phyloP scores from a whole-genome alignment of 2,113 vertebrate genomes.

The Pogona vitticeps region DNA sequence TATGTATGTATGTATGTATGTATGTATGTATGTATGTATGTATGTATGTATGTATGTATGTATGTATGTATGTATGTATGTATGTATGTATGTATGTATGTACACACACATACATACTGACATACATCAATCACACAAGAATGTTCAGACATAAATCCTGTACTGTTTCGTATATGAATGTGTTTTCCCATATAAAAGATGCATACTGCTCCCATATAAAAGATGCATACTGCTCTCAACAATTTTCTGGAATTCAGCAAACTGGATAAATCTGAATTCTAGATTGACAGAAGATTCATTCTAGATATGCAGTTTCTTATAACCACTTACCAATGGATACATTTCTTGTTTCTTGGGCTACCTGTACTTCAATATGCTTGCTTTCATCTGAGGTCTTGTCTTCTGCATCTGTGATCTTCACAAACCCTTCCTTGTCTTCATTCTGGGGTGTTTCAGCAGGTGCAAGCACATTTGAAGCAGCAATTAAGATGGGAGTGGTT shows the following conservation, averaged over 20 bases:
- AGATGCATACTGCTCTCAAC: background rate
- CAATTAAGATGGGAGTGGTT: conserved; percentile 81
- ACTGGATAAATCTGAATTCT: background rate
- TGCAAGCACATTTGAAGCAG: conserved; percentile 75
- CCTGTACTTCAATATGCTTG: conserved; percentile 81
- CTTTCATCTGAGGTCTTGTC: conserved; percentile 76
- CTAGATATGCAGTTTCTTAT: too few species aligned
- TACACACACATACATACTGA: too few species aligned
- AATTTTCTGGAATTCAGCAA: background rate
- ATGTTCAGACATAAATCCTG: background rate
- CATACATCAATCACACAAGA: background rate
- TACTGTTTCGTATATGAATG: background rate
- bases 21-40: too few species aligned
- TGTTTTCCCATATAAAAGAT: background rate
- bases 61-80: too few species aligned
- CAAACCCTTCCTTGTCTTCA: conserved; percentile 75
- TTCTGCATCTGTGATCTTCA: conserved; percentile 74
- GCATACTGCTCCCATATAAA: background rate
- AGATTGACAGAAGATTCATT: background rate
- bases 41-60: too few species aligned
- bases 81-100: too few species aligned
- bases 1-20: too few species aligned
- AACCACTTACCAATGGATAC: conserved; percentile 78
- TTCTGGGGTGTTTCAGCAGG: conserved; percentile 75
- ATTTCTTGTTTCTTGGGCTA: conserved; percentile 85